Base-by-base conservation (phyloP, 2,888 invertebrate genomes). In the Oxytorus armatus region DNA sequence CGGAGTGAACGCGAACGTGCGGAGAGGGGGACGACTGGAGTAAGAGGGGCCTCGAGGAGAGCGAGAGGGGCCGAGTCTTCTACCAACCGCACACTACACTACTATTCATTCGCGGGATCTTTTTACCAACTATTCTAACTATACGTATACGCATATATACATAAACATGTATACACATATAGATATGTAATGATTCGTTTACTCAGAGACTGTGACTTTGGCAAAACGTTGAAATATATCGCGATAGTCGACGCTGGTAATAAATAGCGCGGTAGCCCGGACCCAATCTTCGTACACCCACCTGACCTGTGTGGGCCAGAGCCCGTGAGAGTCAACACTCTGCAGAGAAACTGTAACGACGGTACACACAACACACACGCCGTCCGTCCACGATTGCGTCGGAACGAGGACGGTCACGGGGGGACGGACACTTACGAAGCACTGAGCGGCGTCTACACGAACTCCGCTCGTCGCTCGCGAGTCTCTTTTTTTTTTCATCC, bases 391-490 rank as follows among this genome's bases (percentile, higher is more conserved):
- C 72, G 72, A 66, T 78, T 81, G 44, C 76, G 82, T 66, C 74
- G 70, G 66, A 72, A 81, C 76, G 81, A 77, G 65, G 73, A 75
- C 81, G 78, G 78, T 78, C 78, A 81, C 72, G 70, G 74, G 69
- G 74, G 82, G 77, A 79, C 79, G 82, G 73, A 82, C 77, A 80
- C 77, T 82, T 77, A 77, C 79, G 80, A 75, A 74, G 77, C 82
- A 82, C 82, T 53, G 57, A 63, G 51, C 59, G 66, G 55, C 42
- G 70, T 42, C 49, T 73, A 29, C 68, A 59, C 29, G 70, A 8
- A 49, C 59, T 63, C n/a, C n/a, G n/a, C n/a, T n/a, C n/a, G n/a
- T n/a, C 68, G 65, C 72, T 65, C 49, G 59, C 63, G 68, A 57
- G 68, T 55, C 74, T 74, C 65, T 74, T 55, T 74, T 65, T 65